A percentile compares a stretch with the other conserved stretches of the same genome.
Evolutionary conservation across 2,113 vertebrate genomes (phyloP).

Genomic region (Ifrita kowaldi): DNA sequence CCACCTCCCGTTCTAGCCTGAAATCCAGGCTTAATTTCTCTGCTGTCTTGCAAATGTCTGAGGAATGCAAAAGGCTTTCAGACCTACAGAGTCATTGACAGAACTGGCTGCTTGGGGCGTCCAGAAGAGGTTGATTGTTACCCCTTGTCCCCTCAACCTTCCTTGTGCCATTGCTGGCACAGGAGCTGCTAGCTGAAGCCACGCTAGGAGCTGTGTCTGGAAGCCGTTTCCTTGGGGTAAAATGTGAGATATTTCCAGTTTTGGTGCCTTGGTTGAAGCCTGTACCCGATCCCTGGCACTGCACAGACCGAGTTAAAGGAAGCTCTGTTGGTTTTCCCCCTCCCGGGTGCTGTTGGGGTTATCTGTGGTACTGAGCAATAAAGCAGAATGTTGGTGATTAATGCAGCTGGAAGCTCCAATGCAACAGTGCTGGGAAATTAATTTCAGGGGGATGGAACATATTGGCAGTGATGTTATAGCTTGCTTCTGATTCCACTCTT

Average conservation of each 20-base stretch:
- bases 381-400: background rate
- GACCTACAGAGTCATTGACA: rapidly evolving
- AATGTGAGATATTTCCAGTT: background rate
- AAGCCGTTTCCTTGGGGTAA: background rate
- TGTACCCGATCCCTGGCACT: background rate
- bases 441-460: background rate
- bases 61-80: background rate
- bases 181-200: background rate
- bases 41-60: background rate
- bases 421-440: background rate
- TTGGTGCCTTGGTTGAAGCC: background rate
- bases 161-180: background rate
- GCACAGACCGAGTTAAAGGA: background rate
- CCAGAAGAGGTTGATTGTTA: background rate
- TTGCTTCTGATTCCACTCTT: background rate
- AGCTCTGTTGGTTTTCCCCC: background rate
- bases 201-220: background rate
- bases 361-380: background rate
- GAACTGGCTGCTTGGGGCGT: background rate
- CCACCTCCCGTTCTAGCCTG: background rate
- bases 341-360: background rate
- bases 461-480: background rate
- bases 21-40: background rate
- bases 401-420: background rate
- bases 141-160: background rate